Base-by-base conservation (phyloP, 2,113 vertebrate genomes). In the Ptilonorhynchus violaceus region DNA sequence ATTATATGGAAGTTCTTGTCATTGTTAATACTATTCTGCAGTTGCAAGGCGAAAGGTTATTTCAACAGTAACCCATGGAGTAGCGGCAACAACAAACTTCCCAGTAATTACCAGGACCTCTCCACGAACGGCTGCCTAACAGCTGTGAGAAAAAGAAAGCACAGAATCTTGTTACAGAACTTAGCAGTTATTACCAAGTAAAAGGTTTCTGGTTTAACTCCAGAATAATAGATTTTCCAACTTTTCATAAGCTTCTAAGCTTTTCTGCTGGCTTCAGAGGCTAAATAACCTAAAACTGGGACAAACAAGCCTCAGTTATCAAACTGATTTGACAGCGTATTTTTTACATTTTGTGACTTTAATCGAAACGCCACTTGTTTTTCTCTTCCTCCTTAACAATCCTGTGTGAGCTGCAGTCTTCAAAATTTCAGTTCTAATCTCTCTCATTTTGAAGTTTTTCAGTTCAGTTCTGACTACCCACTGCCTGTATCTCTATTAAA, bases 391-490 rank as follows among this genome's bases (percentile, higher is more conserved):
- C 56, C 68, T 74, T 93, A 93, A 92, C 15, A 92, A 79, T 64
- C 73, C 49, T 76, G 21, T n/a, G n/a, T 83, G 49, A 83, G 42
- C 84, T 66, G 41, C 53, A 52, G 75, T 91, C 90, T 95, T 93
- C 76, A 93, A 90, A 95, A 96, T 96, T 97, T 93, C 79, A 80
- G 68, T 92, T 96, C 60, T 84, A 93, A 94, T 92, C 46, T 70
- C 47, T 59, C 64, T 95, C 49, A 92, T 95, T 92, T 77, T 92
- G 52, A 81, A 91, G 93, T 80, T 85, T 93, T 81, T 50, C 60
- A 49, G 30, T 60, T 88, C 62, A 68, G n/a, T 63, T 89, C 75
- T 67, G 86, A 69, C 66, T 78, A 91, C 11, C 24, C 67, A 81
- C 58, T 69, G 62, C 59, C 85, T 70, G 4, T 85, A 87, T 92